A percentile compares a stretch with the other conserved stretches of the same genome.
Evolutionary conservation across 2,888 invertebrate genomes (phyloP).

Genomic region (Mechanitis mazaeus): DNA sequence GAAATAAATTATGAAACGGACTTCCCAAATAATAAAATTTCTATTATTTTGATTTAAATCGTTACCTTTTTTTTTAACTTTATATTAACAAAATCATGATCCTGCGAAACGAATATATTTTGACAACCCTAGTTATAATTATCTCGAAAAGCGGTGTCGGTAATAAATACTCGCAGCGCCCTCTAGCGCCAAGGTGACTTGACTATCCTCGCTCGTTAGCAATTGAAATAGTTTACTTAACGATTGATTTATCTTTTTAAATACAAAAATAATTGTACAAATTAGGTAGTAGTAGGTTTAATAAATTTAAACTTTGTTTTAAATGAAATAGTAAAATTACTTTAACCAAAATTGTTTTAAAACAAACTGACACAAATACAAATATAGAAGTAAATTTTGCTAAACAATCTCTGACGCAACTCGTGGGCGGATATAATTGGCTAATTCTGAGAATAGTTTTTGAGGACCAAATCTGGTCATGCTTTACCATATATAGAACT

Average conservation of each 20-base stretch:
- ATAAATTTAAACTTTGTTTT: no score
- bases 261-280: no score
- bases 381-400: neutral
- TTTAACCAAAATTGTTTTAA: no score
- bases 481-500: neutral
- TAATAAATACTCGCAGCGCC: conserved; percentile 1
- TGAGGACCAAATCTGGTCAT: neutral
- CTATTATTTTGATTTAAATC: no score
- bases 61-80: no score
- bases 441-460: conserved; percentile 18
- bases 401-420: neutral
- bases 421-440: conserved; percentile 25
- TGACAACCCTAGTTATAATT: neutral
- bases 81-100: neutral
- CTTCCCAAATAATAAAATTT: no score
- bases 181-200: conserved; percentile 2
- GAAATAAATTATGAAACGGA: no score
- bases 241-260: no score
- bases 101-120: neutral
- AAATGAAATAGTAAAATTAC: no score
- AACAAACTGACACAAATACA: no score
- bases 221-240: no score
- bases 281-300: no score
- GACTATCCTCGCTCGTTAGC: neutral
- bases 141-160: neutral